These are phyloP conservation scores for Epicampocera succincta DNA, from an alignment of 2,888 invertebrate species.

Conservation along the genomic window DNA sequence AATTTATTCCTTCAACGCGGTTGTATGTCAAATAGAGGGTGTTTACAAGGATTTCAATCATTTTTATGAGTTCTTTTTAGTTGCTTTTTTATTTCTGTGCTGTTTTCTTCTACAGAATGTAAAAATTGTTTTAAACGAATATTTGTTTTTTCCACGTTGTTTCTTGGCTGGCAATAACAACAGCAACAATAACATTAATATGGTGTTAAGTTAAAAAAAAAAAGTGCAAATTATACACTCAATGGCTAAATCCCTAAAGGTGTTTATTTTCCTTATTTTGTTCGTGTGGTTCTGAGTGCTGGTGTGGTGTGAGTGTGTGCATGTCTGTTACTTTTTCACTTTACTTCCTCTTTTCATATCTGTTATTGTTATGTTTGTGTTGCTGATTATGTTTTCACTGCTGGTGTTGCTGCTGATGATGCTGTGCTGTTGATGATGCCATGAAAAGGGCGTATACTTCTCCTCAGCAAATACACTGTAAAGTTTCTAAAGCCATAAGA, in stretches of 20 bases:
- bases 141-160: conserved; percentile 19
- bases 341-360: conserved; percentile 56
- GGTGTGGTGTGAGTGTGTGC: background rate
- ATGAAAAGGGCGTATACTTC: conserved; percentile 58
- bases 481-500: background rate
- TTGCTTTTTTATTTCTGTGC: conserved; percentile 14
- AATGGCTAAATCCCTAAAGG: conserved; percentile 62
- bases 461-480: conserved; percentile 1
- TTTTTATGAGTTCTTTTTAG: conserved; percentile 69
- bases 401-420: conserved; percentile 43
- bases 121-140: conserved; percentile 18
- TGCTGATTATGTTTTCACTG: conserved; percentile 62
- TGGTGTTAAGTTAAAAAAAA: conserved; percentile 25
- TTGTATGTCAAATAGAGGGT: conserved; percentile 65
- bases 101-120: conserved; percentile 6
- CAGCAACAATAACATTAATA: conserved; percentile 36
- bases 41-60: conserved; percentile 70
- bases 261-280: conserved; percentile 17
- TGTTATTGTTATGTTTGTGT: conserved; percentile 55
- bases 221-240: conserved; percentile 67
- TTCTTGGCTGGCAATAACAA: conserved; percentile 24
- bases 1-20: conserved; percentile 45
- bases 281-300: background rate
- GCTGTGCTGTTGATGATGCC: conserved; percentile 53
- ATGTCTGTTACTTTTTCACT: conserved; percentile 34